phyloP scores from a whole-genome alignment of 2,797 vertebrate species.

The Rhinatrema bivittatum region DNA sequence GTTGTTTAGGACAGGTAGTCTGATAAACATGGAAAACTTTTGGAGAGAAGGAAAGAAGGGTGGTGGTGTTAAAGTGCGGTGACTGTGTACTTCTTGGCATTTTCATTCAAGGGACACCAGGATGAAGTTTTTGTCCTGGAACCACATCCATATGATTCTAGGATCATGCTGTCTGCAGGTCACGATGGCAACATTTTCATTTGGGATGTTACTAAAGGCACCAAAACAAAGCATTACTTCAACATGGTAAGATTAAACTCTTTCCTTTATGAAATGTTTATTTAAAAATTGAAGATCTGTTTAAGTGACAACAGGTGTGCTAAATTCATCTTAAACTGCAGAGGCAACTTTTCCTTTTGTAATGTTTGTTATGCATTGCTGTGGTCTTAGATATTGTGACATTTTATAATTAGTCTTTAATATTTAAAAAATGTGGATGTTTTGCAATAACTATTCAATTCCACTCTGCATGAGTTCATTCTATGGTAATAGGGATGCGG shows the following conservation, averaged over 20 bases:
- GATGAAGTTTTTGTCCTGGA: constrained; percentile 96
- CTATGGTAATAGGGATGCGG: too few species aligned
- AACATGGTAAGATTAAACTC: constrained; percentile 91
- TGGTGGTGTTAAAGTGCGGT: too few species aligned
- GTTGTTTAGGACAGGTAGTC: too few species aligned
- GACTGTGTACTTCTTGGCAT: background rate
- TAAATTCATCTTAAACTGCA: background rate
- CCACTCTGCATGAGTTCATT: too few species aligned
- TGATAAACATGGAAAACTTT: too few species aligned
- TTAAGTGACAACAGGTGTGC: too few species aligned
- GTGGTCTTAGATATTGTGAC: background rate
- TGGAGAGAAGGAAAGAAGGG: too few species aligned
- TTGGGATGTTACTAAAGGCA: constrained; percentile 86
- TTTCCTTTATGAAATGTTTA: background rate
- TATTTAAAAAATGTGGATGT: too few species aligned
- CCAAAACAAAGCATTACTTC: constrained; percentile 84
- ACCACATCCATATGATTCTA: constrained; percentile 87
- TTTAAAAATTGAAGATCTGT: background rate
- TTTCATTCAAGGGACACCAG: constrained; percentile 75
- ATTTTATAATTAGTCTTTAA: too few species aligned
- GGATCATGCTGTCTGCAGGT: constrained; percentile 92
- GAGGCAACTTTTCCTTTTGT: too few species aligned
- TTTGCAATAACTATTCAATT: too few species aligned
- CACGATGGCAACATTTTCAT: constrained; percentile 93
- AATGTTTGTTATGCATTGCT: too few species aligned